Evolutionary conservation across 1,140 invertebrate species (phyloP).

Genomic region (Micrasema minimum): DNA sequence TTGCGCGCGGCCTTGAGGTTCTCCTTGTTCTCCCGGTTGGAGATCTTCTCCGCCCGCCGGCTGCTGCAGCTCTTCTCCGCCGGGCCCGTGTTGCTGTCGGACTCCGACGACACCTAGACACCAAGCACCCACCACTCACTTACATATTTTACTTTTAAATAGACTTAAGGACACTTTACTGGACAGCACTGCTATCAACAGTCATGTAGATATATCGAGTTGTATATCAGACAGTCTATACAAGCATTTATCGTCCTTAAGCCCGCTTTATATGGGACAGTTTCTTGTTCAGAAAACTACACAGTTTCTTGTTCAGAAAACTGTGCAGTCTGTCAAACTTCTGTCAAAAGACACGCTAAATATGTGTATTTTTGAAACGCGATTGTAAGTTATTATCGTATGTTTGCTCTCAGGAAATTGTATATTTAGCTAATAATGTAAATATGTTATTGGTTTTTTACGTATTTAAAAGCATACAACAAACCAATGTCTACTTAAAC

Average conservation of each 20-base stretch:
- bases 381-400: too few relatives aligned
- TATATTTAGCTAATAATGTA: too few relatives aligned
- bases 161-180: not conserved
- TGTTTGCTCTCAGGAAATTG: too few relatives aligned
- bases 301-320: too few relatives aligned
- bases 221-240: not conserved
- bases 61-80: constrained; percentile 52
- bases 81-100: constrained; percentile 61
- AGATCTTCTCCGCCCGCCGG: constrained; percentile 37
- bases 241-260: not conserved
- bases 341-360: too few relatives aligned
- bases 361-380: too few relatives aligned
- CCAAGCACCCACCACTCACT: not conserved
- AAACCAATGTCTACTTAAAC: too few relatives aligned
- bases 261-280: too few relatives aligned
- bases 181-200: not conserved
- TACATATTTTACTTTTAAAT: not conserved
- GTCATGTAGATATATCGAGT: not conserved
- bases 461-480: too few relatives aligned
- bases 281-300: too few relatives aligned
- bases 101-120: constrained; percentile 60
- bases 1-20: constrained; percentile 63
- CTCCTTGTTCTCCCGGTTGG: constrained; percentile 57
- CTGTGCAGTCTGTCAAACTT: too few relatives aligned
- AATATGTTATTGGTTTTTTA: too few relatives aligned